Conservation (phyloP, 1,140 invertebrate genomes). For the Sminthurides bifidus region DNA sequence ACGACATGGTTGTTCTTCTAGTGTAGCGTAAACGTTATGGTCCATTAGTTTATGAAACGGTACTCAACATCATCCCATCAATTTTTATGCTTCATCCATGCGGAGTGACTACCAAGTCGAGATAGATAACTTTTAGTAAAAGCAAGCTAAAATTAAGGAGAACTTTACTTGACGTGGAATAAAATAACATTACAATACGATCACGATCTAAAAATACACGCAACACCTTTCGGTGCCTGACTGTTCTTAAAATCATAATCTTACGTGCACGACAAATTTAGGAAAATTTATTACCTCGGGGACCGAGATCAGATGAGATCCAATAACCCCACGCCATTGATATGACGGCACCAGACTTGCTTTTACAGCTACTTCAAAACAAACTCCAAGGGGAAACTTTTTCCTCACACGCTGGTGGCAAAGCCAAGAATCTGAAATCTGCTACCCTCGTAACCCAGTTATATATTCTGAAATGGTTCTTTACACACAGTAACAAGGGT, state of each 20-base stretch:
- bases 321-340: constrained; percentile 32
- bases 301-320: constrained; percentile 27
- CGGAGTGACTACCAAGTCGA: too few species aligned
- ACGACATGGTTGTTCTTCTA: too few species aligned
- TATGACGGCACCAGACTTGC: neutral
- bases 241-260: neutral
- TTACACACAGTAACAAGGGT: too few species aligned
- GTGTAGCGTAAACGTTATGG: too few species aligned
- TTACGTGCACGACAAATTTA: too few species aligned
- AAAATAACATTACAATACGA: neutral
- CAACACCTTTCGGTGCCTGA: neutral
- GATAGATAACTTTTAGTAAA: too few species aligned
- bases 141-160: too few species aligned
- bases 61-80: too few species aligned
- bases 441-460: neutral
- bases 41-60: too few species aligned
- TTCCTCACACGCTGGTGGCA: neutral
- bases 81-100: too few species aligned
- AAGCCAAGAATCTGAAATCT: neutral
- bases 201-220: neutral
- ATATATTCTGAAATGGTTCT: neutral
- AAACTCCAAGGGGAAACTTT: neutral
- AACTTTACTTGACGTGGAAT: neutral
- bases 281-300: constrained; percentile 13
- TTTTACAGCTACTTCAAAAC: neutral